Conservation (phyloP, 2,888 invertebrate species). For the Ditylenchus weischeri region DNA sequence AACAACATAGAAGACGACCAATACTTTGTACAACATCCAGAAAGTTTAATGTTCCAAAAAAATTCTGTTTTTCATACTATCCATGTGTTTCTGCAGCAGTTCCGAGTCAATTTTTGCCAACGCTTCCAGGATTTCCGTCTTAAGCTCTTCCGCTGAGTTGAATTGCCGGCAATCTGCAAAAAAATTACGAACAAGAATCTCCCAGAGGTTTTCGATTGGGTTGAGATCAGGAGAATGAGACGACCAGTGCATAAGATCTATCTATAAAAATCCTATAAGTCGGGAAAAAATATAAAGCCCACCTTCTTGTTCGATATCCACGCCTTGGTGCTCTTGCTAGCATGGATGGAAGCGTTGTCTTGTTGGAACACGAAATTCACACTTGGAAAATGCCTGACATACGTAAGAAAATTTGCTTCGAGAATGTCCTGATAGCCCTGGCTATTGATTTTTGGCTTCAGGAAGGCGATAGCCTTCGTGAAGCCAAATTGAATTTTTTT, state of each 20-base stretch:
- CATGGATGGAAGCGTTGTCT: conserved; percentile 34
- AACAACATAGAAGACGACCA: too few relatives aligned
- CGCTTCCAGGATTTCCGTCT: not conserved
- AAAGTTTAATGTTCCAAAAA: conserved; percentile 1
- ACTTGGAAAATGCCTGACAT: conserved; percentile 11
- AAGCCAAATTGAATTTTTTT: too few relatives aligned
- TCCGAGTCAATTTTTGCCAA: not conserved
- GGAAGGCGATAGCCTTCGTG: too few relatives aligned
- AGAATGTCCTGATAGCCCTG: too few relatives aligned
- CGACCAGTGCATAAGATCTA: not conserved
- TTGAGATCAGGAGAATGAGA: conserved; percentile 12
- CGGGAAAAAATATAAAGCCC: too few relatives aligned
- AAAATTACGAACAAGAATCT: conserved; percentile 9
- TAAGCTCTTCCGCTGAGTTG: not conserved
- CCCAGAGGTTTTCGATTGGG: conserved; percentile 25
- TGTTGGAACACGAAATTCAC: conserved; percentile 21
- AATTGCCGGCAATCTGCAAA: conserved; percentile 16
- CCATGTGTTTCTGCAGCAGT: not conserved
- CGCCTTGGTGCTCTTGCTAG: conserved; percentile 2
- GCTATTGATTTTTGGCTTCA: conserved; percentile 17
- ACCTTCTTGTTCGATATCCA: not conserved
- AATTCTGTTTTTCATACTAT: conserved; percentile 8
- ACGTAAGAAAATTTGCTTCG: conserved; percentile 32
- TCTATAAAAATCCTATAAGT: too few relatives aligned
- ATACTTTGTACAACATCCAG: too few relatives aligned